Conservation (phyloP, 2,113 vertebrate genomes). For the Salvelinus sp. region DNA sequence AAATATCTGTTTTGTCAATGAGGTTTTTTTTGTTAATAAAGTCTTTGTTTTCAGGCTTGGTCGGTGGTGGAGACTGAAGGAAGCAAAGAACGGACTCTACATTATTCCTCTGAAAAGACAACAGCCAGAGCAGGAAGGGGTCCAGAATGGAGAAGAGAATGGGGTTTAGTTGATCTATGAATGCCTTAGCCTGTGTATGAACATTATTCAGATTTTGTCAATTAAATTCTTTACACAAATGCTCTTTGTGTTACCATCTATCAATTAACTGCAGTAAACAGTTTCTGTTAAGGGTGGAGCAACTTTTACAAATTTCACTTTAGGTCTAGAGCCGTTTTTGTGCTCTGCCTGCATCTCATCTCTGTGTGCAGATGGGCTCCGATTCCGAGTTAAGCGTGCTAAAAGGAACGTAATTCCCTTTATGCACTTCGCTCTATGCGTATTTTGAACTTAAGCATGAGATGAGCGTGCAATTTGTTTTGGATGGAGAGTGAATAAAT, state of each 20-base stretch:
- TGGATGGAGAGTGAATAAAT: too few species aligned
- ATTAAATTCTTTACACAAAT: slow-evolving; percentile 14
- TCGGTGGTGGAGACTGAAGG: slow-evolving; percentile 78
- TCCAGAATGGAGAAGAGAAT: slow-evolving; percentile 17
- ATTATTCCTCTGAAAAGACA: slow-evolving; percentile 77
- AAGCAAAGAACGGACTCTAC: slow-evolving; percentile 76
- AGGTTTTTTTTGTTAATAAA: background rate
- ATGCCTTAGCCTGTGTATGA: background rate
- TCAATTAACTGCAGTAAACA: too few species aligned
- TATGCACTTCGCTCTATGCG: too few species aligned
- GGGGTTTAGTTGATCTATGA: slow-evolving; percentile 13
- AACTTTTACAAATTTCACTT: too few species aligned
- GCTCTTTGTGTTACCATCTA: background rate
- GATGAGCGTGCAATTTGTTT: too few species aligned
- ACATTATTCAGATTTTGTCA: background rate
- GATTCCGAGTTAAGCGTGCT: too few species aligned
- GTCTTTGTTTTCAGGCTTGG: slow-evolving; percentile 62
- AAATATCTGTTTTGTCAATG: background rate
- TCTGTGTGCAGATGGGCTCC: background rate
- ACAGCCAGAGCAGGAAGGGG: slow-evolving; percentile 47
- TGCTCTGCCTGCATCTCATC: background rate
- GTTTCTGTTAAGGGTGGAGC: background rate
- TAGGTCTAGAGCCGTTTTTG: too few species aligned
- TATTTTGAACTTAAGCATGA: too few species aligned
- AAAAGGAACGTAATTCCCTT: too few species aligned